Conservation (phyloP, 2,113 vertebrate species). For the Etheostoma cragini region DNA sequence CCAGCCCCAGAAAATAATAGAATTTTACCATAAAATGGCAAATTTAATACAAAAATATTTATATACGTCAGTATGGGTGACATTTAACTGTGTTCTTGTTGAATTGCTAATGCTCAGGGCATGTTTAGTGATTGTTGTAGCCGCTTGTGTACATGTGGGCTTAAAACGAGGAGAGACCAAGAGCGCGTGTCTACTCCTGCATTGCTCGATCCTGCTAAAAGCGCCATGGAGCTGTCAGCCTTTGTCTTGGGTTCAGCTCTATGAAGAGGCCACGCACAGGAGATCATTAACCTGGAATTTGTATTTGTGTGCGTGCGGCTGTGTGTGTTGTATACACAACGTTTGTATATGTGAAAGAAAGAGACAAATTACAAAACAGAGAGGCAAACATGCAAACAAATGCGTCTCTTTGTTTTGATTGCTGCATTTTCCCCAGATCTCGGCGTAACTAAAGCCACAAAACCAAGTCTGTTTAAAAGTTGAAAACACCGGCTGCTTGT, state of each 20-base stretch:
- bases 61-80: background rate
- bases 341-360: constrained; percentile 31
- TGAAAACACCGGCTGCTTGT: constrained; percentile 1
- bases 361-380: constrained; percentile 6
- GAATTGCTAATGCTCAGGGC: background rate
- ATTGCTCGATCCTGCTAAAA: constrained; percentile 10
- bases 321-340: constrained; percentile 27
- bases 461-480: constrained; percentile 1
- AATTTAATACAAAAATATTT: background rate
- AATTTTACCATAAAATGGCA: background rate
- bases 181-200: background rate
- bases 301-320: constrained; percentile 12
- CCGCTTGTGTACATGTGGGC: background rate
- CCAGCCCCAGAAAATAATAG: background rate
- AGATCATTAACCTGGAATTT: constrained; percentile 66
- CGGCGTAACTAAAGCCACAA: background rate
- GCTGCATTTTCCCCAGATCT: constrained; percentile 15
- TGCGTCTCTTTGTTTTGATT: constrained; percentile 33
- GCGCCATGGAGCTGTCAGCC: constrained; percentile 47
- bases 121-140: constrained; percentile 7
- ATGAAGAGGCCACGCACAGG: constrained; percentile 34
- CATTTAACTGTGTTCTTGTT: background rate
- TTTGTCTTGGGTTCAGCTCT: constrained; percentile 53
- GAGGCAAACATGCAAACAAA: constrained; percentile 36
- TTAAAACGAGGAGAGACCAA: background rate